Percentiles rank a stretch among this genome's conserved stretches.
phyloP scores from a whole-genome alignment of 1,140 invertebrate species.

The Saccostrea cuccullata region DNA sequence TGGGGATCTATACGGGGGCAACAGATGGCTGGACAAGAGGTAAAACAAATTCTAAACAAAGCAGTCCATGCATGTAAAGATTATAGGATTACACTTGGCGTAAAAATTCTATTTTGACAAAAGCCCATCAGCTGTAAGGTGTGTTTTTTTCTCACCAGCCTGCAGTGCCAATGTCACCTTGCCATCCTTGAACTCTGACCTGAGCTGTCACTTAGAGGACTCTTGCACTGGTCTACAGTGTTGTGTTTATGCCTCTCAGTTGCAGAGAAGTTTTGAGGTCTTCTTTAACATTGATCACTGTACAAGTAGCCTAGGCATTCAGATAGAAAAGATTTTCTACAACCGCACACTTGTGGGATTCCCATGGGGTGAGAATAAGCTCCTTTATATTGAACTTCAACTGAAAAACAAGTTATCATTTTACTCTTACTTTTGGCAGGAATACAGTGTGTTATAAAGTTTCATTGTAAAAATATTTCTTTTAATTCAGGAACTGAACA shows the following conservation, averaged over 20 bases:
- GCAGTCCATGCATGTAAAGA: neutral
- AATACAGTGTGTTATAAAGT: too few species aligned
- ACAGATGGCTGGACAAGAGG: slow-evolving; percentile 48
- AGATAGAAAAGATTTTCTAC: slow-evolving; percentile 47
- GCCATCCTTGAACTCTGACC: slow-evolving; percentile 18
- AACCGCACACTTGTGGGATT: slow-evolving; percentile 32
- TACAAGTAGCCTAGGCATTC: slow-evolving; percentile 48
- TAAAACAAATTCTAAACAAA: neutral
- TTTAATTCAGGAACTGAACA: slow-evolving; percentile 23
- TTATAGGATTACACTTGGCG: neutral
- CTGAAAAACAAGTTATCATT: too few species aligned
- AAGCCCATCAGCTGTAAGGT: too few species aligned
- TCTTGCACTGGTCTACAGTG: slow-evolving; percentile 41
- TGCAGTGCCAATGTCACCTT: slow-evolving; percentile 36
- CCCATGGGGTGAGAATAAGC: slow-evolving; percentile 11
- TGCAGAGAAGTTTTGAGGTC: slow-evolving; percentile 49
- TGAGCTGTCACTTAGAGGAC: slow-evolving; percentile 8
- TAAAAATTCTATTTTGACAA: neutral
- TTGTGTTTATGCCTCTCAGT: slow-evolving; percentile 19
- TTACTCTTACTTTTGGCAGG: neutral
- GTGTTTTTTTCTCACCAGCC: neutral
- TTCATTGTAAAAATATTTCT: neutral
- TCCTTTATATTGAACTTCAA: too few species aligned
- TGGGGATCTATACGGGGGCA: slow-evolving; percentile 17
- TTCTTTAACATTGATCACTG: slow-evolving; percentile 52